Base-by-base conservation (phyloP, 1,140 invertebrate genomes). In the Sminthurinus signatus region DNA sequence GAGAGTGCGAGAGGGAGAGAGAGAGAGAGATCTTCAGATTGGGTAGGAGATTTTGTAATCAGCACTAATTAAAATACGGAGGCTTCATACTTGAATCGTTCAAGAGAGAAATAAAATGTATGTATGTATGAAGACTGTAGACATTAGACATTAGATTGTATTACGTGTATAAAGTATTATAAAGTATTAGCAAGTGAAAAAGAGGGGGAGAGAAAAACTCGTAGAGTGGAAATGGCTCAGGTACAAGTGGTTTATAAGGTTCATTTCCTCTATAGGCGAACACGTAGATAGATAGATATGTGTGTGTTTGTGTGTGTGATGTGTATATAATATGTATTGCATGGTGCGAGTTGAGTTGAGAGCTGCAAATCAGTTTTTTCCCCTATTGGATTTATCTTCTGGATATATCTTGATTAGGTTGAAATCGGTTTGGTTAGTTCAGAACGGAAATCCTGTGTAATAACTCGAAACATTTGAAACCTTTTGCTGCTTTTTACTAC, bases 381-480 rank as follows among this genome's bases (percentile, higher is more conserved):
- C 36, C 31, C 60, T 62, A 48, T 61, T 46, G 46, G 51, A 58
- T 65, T 64, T 68, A 71, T 71, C 69, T 62, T 23, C 60, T 67
- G 46, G 65, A 68, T 66, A 65, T 64, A 71, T 68, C 69, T 71
- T 71, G 65, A 68, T 68, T 65, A 71, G 63, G 36, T 63, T n/a
- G n/a, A 68, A 65, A 69, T 69, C 68, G 58, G 63, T 59, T 65
- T 54, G 46, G 59, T 61, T 57, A 62, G 60, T 63, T 67, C 62
- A 64, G 56, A 71, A 67, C 69, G 69, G 69, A 71, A 68, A 71
- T 71, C 69, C 69, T 71, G 69, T 71, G 68, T 62, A 69, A 69
- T 69, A 69, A 69, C 62, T 65, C 62, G 55, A 58, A 50, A 62
- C 32, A n/a, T n/a, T n/a, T n/a, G n/a, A n/a, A n/a, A n/a, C n/a